Evolutionary conservation across 2,113 vertebrate species (phyloP), one percentile per base, ranked within the genome.

Genomic region (Rhegmatorhina hoffmannsi): DNA sequence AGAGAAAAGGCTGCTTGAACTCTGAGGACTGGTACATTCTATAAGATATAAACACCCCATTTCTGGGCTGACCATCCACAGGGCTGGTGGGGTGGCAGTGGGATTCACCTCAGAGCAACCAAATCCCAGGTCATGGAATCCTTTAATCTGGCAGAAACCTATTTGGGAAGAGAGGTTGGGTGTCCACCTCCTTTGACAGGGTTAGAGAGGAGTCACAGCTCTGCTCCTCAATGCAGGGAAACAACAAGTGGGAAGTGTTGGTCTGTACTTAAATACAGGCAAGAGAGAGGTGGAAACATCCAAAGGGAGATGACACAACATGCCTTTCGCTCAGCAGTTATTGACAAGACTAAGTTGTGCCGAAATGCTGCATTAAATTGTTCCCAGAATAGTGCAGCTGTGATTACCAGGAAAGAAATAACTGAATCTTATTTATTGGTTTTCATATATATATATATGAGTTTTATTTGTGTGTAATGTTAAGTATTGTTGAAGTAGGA

Each of bases 271-370:
- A 67, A 85, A 59, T 15, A 33, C 28, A 72, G 36, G 31, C 58
- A 33, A 92, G 10, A 31, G 52, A 82, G 53, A 85, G 83, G 83
- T 83, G 79, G 67, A 75, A 76, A 29, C 67, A 83, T 11, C 53
- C 66, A 63, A 79, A 68, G 72, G 66, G 62, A 94, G 29, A 80
- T 46, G 40, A 17, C 78, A 64, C 79, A 15, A 23, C 68, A 31
- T 25, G 16, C 63, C 86, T 58, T 56, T 93, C 84, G 68, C 66
- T 93, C 92, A 87, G 83, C 86, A 78, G 72, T 94, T 97, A 95
- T 67, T 95, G 95, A 97, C 95, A 92, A 94, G 93, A 91, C 92
- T 96, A 94, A 97, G 97, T 90, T 80, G 85, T 87, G 95, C 84
- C 84, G 95, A 95, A 96, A 82, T 88, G 84, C 82, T 94, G 94